Conservation (phyloP, 2,113 vertebrate species). For the Anoura caudifer region DNA sequence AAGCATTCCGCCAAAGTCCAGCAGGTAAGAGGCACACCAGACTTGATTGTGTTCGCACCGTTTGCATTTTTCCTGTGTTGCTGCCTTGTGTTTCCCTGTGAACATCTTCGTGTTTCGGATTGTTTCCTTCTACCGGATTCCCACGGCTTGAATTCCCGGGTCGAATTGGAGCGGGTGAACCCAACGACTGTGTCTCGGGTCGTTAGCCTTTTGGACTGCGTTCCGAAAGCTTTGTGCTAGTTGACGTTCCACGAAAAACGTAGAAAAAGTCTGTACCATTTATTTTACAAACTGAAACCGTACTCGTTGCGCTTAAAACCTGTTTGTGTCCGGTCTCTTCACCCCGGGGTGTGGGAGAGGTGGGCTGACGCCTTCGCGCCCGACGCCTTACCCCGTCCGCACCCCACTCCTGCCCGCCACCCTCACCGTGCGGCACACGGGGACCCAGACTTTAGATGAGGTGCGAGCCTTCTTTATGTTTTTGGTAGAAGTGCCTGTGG, state of each 20-base stretch:
- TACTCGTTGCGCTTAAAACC: too few species aligned
- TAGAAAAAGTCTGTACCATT: not conserved
- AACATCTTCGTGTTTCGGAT: not conserved
- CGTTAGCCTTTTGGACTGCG: not conserved
- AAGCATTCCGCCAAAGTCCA: not conserved
- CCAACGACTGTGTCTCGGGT: not conserved
- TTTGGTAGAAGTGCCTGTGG: not conserved
- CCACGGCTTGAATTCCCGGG: not conserved
- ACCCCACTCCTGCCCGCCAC: fast-evolving
- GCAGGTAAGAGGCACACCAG: fast-evolving
- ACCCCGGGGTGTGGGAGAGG: not conserved
- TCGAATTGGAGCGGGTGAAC: not conserved
- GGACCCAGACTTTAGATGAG: not conserved
- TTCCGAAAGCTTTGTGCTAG: not conserved
- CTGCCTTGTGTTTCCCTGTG: too few species aligned
- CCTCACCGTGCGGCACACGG: too few species aligned
- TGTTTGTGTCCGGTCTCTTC: not conserved
- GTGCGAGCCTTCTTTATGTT: not conserved
- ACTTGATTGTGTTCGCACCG: not conserved
- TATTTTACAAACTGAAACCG: not conserved
- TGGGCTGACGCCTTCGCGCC: not conserved
- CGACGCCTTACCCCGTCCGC: fast-evolving
- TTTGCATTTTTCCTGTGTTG: not conserved
- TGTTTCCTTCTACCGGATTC: not conserved
- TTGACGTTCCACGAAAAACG: not conserved